These are phyloP conservation scores for Epizoanthus rinbou DNA, from an alignment of 92 coral and sea anemone genomes.

Conservation along the genomic window DNA sequence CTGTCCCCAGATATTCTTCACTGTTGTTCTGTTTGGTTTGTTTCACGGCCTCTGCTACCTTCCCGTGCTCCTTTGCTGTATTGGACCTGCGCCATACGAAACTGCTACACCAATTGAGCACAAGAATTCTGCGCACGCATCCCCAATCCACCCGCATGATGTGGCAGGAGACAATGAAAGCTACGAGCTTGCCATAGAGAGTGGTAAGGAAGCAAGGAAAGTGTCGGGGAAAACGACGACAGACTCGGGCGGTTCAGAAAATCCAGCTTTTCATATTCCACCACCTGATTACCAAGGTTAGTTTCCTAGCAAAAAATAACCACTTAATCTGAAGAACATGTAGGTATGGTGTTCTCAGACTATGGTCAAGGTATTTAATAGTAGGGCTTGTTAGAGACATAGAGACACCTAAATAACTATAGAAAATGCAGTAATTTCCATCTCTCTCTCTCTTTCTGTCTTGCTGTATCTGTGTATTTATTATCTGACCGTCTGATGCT, in stretches of 20 bases:
- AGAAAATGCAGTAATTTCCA: too few relatives aligned
- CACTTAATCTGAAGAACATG: too few relatives aligned
- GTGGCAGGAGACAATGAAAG: conserved; percentile 56
- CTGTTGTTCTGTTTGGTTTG: conserved; percentile 91
- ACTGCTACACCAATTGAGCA: conserved; percentile 58
- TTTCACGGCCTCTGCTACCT: conserved; percentile 89
- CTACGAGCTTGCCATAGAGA: conserved; percentile 55
- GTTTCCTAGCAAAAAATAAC: not conserved
- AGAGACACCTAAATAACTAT: too few relatives aligned
- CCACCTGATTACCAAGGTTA: conserved; percentile 52
- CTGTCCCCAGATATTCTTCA: conserved; percentile 72
- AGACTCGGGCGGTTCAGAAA: not conserved
- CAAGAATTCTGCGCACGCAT: conserved; percentile 25
- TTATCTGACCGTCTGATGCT: too few relatives aligned
- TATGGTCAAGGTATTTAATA: too few relatives aligned
- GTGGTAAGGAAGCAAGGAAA: conserved; percentile 5
- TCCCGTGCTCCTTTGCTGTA: conserved; percentile 83
- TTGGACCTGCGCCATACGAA: conserved; percentile 91
- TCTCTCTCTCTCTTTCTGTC: too few relatives aligned
- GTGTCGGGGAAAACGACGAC: not conserved
- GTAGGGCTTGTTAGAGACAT: too few relatives aligned
- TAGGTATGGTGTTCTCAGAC: too few relatives aligned
- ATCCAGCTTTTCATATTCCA: conserved; percentile 29
- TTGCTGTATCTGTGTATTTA: too few relatives aligned
- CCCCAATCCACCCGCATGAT: conserved; percentile 64